Conservation (phyloP, 2,888 invertebrate species). For the Caenorhabditis sp. region DNA sequence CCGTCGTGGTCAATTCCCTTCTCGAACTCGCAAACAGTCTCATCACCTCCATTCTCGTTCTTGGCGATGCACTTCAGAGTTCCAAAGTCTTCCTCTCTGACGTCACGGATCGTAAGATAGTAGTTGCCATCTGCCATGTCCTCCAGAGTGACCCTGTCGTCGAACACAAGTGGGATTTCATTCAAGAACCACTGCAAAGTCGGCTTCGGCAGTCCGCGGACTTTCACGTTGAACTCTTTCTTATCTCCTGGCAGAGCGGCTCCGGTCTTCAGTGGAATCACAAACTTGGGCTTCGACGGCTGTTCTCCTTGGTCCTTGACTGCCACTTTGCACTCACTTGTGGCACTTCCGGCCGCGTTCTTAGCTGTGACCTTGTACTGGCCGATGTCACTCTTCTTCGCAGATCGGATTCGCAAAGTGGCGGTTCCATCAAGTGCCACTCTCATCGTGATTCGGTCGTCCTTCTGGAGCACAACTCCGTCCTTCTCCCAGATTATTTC, state of each 20-base stretch:
- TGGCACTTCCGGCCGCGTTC: slow-evolving; percentile 69
- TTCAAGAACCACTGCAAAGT: slow-evolving; percentile 80
- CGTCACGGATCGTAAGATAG: slow-evolving; percentile 88
- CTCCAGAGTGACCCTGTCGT: slow-evolving; percentile 79
- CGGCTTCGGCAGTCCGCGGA: slow-evolving; percentile 80
- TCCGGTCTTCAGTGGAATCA: slow-evolving; percentile 78
- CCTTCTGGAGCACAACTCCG: slow-evolving; percentile 70
- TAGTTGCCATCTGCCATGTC: slow-evolving; percentile 84
- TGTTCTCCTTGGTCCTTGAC: slow-evolving; percentile 70
- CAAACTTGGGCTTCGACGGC: slow-evolving; percentile 78
- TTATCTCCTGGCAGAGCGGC: slow-evolving; percentile 85
- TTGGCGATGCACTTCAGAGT: slow-evolving; percentile 82
- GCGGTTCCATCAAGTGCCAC: slow-evolving; percentile 75
- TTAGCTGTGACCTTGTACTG: slow-evolving; percentile 72
- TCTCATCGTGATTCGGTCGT: slow-evolving; percentile 74
- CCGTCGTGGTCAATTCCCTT: slow-evolving; percentile 39
- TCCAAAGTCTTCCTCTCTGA: slow-evolving; percentile 84
- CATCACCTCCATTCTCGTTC: slow-evolving; percentile 87
- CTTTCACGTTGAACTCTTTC: slow-evolving; percentile 81
- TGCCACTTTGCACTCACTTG: slow-evolving; percentile 66
- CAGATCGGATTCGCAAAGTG: slow-evolving; percentile 73
- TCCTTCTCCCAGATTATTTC: slow-evolving; percentile 72
- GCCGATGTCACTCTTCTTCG: slow-evolving; percentile 75
- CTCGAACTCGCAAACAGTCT: slow-evolving; percentile 78
- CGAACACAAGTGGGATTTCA: slow-evolving; percentile 65